Base-by-base conservation (phyloP, 2,797 vertebrate species). In the Dermochelys coriacea region DNA sequence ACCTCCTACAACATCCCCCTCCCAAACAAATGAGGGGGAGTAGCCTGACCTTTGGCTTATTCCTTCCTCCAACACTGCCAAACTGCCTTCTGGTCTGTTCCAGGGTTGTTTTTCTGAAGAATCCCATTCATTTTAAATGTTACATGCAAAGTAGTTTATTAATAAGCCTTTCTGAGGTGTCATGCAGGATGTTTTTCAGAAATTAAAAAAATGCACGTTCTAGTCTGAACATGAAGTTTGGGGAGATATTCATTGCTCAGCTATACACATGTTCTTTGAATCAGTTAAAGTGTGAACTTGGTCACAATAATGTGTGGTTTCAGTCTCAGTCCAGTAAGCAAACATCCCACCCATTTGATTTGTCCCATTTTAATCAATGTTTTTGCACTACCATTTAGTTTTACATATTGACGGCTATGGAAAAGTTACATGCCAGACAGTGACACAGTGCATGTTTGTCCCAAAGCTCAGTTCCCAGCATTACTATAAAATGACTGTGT, bases 101-200 rank as follows among this genome's bases (percentile, higher is more conserved):
- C 79, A 8, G 15, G 84, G 14, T 52, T 94, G 80, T 86, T 95
- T 90, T 82, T 85, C 1, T 1, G 61, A 80, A 34, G 81, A 68
- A 91, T 91, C 87, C 83, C 87, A 49, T 51, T 91, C 86, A 85
- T 85, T 92, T 85, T 95, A 96, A 93, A 91, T 94, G 94, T 96
- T 95, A 79, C 61, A 82, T 77, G 91, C 87, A 89, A 29, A 68
- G 57, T 75, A 80, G 79, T 75, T 90, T 88, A 77, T 71, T 23
- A 54, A 52, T 82, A 84, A 95, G 89, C 86, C 45, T 89, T 88
- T 55, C 61, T 18, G 29, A 77, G 41, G 52, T 75, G 41, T 41
- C 6, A 18, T 9, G 6, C 3, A 71, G 82, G 52, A 31, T 19
- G 77, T 84, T 78, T 71, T 90, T 79, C 71, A 91, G 78, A 94